phyloP scores from a whole-genome alignment of 2,888 invertebrate genomes.

The Lutraria lutraria region DNA sequence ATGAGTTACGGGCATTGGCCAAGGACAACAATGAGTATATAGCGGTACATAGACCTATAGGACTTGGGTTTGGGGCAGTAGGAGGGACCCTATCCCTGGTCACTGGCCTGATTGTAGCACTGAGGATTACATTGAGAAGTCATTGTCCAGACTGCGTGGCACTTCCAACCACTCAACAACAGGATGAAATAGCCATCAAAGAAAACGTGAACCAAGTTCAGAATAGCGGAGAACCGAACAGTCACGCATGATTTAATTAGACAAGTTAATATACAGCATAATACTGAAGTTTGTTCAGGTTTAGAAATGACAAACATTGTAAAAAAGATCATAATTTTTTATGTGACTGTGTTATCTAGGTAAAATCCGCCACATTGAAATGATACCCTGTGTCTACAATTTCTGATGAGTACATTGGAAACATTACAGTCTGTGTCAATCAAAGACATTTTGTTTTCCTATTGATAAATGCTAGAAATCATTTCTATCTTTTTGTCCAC shows the following conservation, averaged over 20 bases:
- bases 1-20: not conserved
- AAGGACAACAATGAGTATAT: slow-evolving; percentile 3
- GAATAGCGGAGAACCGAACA: slow-evolving; percentile 15
- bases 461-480: too few species aligned
- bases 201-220: slow-evolving; percentile 44
- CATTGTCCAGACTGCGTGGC: slow-evolving; percentile 46
- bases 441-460: too few species aligned
- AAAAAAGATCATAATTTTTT: too few species aligned
- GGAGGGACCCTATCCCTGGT: slow-evolving; percentile 43
- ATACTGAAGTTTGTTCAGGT: not conserved
- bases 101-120: slow-evolving; percentile 14
- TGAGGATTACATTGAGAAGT: slow-evolving; percentile 38
- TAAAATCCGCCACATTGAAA: too few species aligned
- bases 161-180: slow-evolving; percentile 3
- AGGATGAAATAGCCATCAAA: slow-evolving; percentile 32
- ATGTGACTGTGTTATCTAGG: too few species aligned
- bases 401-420: too few species aligned
- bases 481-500: too few species aligned
- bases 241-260: not conserved
- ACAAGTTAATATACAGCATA: not conserved
- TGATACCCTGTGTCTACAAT: too few species aligned
- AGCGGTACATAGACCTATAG: slow-evolving; percentile 32
- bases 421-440: too few species aligned
- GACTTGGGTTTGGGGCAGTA: slow-evolving; percentile 44
- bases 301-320: too few species aligned